Base-by-base conservation (phyloP, 2,113 vertebrate genomes). In the Microtus montanus region DNA sequence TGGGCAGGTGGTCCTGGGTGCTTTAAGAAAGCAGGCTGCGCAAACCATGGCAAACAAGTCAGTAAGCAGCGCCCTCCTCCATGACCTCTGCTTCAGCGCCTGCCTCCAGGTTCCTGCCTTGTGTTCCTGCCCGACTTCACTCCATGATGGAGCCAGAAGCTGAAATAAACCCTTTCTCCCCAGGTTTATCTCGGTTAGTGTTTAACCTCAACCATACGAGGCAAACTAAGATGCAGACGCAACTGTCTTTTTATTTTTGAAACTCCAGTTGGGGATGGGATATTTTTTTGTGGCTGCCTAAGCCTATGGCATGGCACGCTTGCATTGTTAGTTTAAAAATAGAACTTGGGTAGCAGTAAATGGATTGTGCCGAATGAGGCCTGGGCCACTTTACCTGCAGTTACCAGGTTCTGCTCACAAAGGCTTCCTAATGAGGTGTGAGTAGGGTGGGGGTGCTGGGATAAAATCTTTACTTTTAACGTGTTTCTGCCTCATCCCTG, bases 301-400 rank as follows among this genome's bases (percentile, higher is more conserved):
- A 61, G 84, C 84, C 49, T 95, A 52, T 97, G 92, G 94, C 64
- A 66, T 94, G 92, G 28, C 35, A n/a, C 88, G 84, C 44, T 74
- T 90, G 82, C 79, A 47, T 41, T 77, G 9, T 70, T 96, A 54
- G 26, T 61, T 75, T 94, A 77, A 91, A 96, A 84, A 11, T 91
- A 77, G 66, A 49, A 66, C 17, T 44, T 52, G 73, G 52, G 84
- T 97, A 91, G 94, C 96, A 89, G 35, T 58, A 79, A 94, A 47
- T 66, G 28, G 52, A 17, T 82, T 54, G 22, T 83, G n/a, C 93
- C 96, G 93, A 75, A 70, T 96, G 63, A 47, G 78, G 92, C 22
- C 24, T 91, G 63, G 61, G 73, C 88, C n/a, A 54, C 91, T 96
- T n/a, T 30, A 87, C 38, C 61, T 84, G 68, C n/a, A 84, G 91